These are phyloP conservation scores for Hyles euphorbiae DNA, from an alignment of 1,140 invertebrate species.

Conservation along the genomic window DNA sequence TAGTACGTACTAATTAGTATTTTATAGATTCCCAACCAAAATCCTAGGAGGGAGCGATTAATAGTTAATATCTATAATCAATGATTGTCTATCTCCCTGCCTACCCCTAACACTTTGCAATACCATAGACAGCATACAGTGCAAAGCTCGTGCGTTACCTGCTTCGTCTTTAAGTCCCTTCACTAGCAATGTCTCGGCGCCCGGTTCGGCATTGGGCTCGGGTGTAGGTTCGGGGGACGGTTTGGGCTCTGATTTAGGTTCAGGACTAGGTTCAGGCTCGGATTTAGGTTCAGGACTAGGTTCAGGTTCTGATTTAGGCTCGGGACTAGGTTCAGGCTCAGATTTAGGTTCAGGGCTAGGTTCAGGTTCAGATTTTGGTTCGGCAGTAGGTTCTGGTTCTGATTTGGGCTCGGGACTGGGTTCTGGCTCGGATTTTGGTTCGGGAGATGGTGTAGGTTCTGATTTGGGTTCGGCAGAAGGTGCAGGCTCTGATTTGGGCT, in stretches of 20 bases:
- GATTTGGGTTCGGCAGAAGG: conserved; percentile 58
- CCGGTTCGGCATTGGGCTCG: conserved; percentile 48
- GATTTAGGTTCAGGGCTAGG: conserved; percentile 66
- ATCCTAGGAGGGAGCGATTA: no score
- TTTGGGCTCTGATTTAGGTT: conserved; percentile 64
- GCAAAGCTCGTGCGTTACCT: conserved; percentile 65
- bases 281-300: conserved; percentile 56
- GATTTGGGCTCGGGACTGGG: conserved; percentile 67
- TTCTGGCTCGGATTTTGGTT: conserved; percentile 66
- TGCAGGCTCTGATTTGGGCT: conserved; percentile 58
- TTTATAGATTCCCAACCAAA: no score
- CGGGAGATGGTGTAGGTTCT: conserved; percentile 63
- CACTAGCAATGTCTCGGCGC: conserved; percentile 58
- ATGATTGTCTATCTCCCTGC: no score
- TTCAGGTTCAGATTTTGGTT: conserved; percentile 60
- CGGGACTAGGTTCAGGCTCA: conserved; percentile 29
- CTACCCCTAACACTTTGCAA: no score
- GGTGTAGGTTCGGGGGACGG: conserved; percentile 56
- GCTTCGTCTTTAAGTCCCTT: conserved; percentile 64
- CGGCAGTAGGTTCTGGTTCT: conserved; percentile 57
- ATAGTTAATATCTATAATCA: no score
- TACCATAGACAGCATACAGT: conserved; percentile 9
- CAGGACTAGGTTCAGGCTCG: conserved; percentile 61
- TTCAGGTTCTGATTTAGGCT: conserved; percentile 67
- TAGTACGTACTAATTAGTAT: no score